Base-by-base conservation (phyloP, 2,888 invertebrate species). In the Caenorhabditis sp. region DNA sequence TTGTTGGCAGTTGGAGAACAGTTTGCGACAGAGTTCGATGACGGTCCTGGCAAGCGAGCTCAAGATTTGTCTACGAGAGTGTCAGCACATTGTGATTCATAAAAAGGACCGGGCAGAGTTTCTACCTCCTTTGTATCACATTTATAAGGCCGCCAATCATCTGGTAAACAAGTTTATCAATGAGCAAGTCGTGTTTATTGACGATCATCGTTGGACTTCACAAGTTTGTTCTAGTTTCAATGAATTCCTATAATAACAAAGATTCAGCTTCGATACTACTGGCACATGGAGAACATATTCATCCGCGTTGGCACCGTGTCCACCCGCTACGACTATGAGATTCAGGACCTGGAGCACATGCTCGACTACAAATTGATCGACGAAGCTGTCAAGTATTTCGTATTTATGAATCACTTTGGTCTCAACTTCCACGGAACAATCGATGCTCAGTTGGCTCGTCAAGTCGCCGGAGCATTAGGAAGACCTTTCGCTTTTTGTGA, bases 1-100 rank as follows among this genome's bases (percentile, higher is more conserved):
- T 5, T 82, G 86, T 7, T 79, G 82, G 30, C 76, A 79, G 50
- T 66, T 86, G 26, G 86, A 86, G 50, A 76, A 84, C 37, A 80
- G 82, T 9, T 74, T 86, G 35, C 76, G 77, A 15, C 76, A 81
- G 48, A 79, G 59, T 52, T 56, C 75, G 1, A 41, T 80, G 53
- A 72, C 68, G 20, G 62, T 74, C 37, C 50, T 74, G 0, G 61
- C 66, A 0, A 74, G 62, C 56, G 74, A 75, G 11, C 26, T 75
- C 37, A 75, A 75, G 52, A 62, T 75, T 5, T 58, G 58, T 20
- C 26, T 75, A 9, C 24, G 70, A 37, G 75, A 75, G 17, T 75
- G 75, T 52, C 75, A 75, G 46, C 62, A 63, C 11, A 39, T 27
- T 4, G 24, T 53, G 0, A 63, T 75, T 22, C 68, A 75, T 6